phyloP scores from a whole-genome alignment of 2,888 invertebrate genomes.

The Geotrupes spiniger region DNA sequence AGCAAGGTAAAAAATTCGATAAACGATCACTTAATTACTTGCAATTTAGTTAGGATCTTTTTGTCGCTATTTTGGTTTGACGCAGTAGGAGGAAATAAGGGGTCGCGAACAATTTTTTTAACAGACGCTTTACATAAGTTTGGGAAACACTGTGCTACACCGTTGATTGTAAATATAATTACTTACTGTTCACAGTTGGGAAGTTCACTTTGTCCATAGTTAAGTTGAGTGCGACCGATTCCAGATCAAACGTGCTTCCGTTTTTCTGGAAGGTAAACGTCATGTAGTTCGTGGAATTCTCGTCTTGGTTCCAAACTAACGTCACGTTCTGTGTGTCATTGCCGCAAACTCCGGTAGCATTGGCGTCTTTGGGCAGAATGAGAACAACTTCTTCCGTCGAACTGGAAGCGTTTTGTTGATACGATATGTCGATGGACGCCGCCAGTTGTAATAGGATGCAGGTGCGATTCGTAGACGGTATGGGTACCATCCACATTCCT shows the following conservation, averaged over 20 bases:
- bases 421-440: conserved; percentile 61
- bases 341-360: conserved; percentile 48
- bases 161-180: neutral
- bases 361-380: conserved; percentile 50
- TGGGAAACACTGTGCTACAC: too few species aligned
- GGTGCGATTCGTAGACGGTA: conserved; percentile 45
- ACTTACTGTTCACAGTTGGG: conserved; percentile 20
- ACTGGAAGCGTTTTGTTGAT: conserved; percentile 46
- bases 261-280: conserved; percentile 31
- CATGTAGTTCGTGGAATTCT: conserved; percentile 19
- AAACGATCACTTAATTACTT: too few species aligned
- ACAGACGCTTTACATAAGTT: too few species aligned
- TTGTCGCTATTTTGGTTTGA: too few species aligned
- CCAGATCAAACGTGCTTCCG: conserved; percentile 30
- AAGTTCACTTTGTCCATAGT: conserved; percentile 24
- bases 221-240: conserved; percentile 23
- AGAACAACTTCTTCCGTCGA: conserved; percentile 38
- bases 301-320: conserved; percentile 43
- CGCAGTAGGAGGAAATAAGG: too few species aligned
- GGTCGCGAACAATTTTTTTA: too few species aligned
- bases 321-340: conserved; percentile 42
- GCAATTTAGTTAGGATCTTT: too few species aligned
- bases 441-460: conserved; percentile 69
- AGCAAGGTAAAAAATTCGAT: too few species aligned
- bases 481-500: conserved; percentile 53